Evolutionary conservation across 2,113 vertebrate species (phyloP), one percentile per base, ranked within the genome.

Genomic region (Macquaria australasica): DNA sequence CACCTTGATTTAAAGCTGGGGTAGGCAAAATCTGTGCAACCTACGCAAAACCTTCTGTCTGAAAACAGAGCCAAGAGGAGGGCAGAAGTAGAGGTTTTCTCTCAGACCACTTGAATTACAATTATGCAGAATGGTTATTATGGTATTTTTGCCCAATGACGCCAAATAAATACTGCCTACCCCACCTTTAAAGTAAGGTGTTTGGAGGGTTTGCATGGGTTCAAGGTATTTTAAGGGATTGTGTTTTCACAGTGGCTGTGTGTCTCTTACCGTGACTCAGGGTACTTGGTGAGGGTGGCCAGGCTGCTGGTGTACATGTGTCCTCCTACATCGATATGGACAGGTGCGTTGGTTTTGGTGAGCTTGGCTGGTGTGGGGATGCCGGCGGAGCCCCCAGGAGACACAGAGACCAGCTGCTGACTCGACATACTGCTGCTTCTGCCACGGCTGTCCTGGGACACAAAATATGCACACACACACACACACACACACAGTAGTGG

Each of bases 221-320:
- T 72, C 4, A 41, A 15, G 14, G 23, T 41, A 39, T 18, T 9
- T 18, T 28, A 50, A 31, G 39, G 37, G 48, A 18, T 5, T 18
- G 23, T 43, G 43, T 48, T 34, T 64, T 55, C 3, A 21, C 1
- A 23, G 43, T 25, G 25, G n/a, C 8, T 51, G 25, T 34, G 28
- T 28, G 25, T 67, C 21, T 71, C 84, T 97, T 96, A 98, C 98
- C 97, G 97, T 87, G 97, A 98, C 81, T 97, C 97, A 0, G 97
- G 97, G 89, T 98, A 99, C 94, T 97, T 98, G 90, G 97, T 98
- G 89, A 99, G 97, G 39, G 97, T 99, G 62, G 97, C 97, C 95
- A 99, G 93, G 95, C 97, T 99, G 96, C 98, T 99, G 94, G 98
- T 98, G 78, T 98, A 99, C 97, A 98, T 97, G 92, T 98, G 97